Conservation (phyloP, 2,888 invertebrate species). For the Graphium colonna region DNA sequence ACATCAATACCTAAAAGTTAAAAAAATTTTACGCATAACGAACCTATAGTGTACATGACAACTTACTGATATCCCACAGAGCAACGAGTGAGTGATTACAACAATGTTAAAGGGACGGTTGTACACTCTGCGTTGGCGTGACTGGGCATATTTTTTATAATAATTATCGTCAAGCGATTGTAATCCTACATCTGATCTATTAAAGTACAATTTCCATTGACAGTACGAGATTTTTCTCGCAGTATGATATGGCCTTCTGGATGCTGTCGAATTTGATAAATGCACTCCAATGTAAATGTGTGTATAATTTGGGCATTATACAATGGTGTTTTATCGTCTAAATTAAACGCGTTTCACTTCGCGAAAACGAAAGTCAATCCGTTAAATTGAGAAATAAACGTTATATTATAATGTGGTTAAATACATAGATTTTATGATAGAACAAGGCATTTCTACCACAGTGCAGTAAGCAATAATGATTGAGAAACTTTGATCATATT, state of each 20-base stretch:
- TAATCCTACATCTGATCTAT: not conserved
- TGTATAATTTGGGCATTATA: conserved; percentile 15
- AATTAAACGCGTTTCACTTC: conserved; percentile 2
- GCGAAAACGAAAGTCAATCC: conserved; percentile 8
- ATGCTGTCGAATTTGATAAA: conserved; percentile 23
- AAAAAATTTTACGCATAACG: too few species aligned
- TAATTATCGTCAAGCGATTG: too few species aligned
- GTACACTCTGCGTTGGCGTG: conserved; percentile 2
- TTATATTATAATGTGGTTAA: too few species aligned
- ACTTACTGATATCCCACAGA: too few species aligned
- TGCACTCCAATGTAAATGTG: conserved; percentile 16
- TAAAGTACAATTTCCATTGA: not conserved
- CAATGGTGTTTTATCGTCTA: conserved; percentile 9
- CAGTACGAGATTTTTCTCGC: not conserved
- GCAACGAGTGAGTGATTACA: conserved; percentile 5
- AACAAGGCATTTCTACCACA: too few species aligned
- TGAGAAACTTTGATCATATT: too few species aligned
- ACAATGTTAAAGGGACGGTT: conserved; percentile 1
- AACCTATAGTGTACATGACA: too few species aligned
- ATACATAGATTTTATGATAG: too few species aligned
- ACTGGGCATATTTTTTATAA: conserved; percentile 17
- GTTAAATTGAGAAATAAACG: too few species aligned
- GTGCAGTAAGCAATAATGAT: too few species aligned
- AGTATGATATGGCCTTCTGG: not conserved
- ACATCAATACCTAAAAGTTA: too few species aligned